Conservation (phyloP, 2,888 invertebrate species). For the Corbicula japonica region DNA sequence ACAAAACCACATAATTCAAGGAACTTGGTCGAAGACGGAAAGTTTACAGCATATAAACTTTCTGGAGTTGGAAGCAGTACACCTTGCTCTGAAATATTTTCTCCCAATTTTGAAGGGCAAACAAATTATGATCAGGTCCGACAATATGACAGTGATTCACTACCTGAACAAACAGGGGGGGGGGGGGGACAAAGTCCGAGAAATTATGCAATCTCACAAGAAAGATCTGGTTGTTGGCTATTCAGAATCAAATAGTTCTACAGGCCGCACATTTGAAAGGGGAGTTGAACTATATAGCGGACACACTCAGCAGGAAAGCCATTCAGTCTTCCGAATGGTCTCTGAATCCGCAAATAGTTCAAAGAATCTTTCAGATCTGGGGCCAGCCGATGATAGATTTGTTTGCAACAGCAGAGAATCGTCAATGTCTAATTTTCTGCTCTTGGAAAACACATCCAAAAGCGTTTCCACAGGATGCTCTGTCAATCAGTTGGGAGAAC, state of each 20-base stretch:
- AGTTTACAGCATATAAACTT: no score
- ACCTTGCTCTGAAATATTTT: constrained; percentile 35
- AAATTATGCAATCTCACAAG: constrained; percentile 6
- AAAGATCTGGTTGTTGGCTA: constrained; percentile 22
- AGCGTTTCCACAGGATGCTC: constrained; percentile 29
- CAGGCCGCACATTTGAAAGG: constrained; percentile 19
- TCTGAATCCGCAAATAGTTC: background rate
- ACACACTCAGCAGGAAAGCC: constrained; percentile 18
- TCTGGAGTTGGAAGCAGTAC: constrained; percentile 44
- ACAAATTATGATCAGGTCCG: constrained; percentile 29
- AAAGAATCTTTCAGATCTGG: constrained; percentile 1
- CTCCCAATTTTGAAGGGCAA: constrained; percentile 4
- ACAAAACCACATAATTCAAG: constrained; percentile 25
- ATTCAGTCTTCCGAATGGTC: constrained; percentile 23
- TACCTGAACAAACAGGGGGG: constrained; percentile 31
- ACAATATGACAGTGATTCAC: constrained; percentile 39
- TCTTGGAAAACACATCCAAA: no score
- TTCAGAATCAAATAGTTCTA: constrained; percentile 14
- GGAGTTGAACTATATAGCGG: constrained; percentile 19
- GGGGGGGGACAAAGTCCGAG: no score
- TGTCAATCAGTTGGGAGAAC: constrained; percentile 33
- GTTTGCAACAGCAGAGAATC: no score
- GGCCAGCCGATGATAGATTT: no score
- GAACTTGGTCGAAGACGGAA: constrained; percentile 21
- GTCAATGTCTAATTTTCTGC: background rate